Base-by-base conservation (phyloP, 2,113 vertebrate genomes). In the Cheilinus undulatus region DNA sequence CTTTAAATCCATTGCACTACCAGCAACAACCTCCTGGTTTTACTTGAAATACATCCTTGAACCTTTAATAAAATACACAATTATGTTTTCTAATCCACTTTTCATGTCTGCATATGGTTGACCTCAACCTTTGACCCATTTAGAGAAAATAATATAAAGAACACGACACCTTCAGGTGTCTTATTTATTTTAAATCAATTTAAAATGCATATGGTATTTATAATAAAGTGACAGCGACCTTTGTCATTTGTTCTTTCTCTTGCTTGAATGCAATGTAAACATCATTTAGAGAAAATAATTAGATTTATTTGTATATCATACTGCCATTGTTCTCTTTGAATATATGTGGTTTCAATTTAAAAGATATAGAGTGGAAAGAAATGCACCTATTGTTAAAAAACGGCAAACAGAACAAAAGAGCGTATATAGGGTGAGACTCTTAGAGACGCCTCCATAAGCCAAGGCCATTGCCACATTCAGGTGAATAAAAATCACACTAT, bases 1-100 rank as follows among this genome's bases (percentile, higher is more conserved):
- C 62, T 19, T 40, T 86, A 88, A 88, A 79, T 66, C 81, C 70
- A 82, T 76, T 73, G 73, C 38, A 76, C 9, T 10, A 20, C 53
- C 59, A 48, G 40, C 57, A 56, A 8, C 20, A 14, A 42, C 69
- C 73, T 72, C 71, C 52, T 51, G 34, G 69, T 70, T 66, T 38
- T 10, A 26, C 26, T 51, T 12, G 7, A 32, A 60, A 13, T 20
- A n/a, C 40, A 8, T 14, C 45, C 17, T 46, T 38, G 9, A 45
- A 40, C 7, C 12, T n/a, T 36, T 32, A 54, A 34, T 22, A 17
- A 52, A 17, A 32, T 15, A 56, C 5, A 49, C 20, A 19, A 9
- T 40, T 6, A 3, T 30, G 12, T 11, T 22, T 49, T 56, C 30
- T n/a, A 15, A 24, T 7, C 28, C 17, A 19, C 30, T 8, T 22